Conservation (phyloP, 1,140 invertebrate genomes). For the Capitella teleta region DNA sequence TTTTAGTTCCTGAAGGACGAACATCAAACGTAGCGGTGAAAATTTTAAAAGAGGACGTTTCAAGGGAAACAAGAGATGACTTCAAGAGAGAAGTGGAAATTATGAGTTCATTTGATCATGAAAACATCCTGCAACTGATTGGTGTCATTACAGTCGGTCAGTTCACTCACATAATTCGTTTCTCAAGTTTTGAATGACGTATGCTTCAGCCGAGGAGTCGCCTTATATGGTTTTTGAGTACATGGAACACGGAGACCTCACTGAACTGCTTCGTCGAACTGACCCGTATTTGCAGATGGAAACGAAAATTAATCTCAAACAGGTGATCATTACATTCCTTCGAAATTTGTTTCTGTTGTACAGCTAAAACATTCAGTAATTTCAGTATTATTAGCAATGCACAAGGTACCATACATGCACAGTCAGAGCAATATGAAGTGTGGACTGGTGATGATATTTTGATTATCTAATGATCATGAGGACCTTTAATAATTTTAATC, state of each 20-base stretch:
- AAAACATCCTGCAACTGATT: conserved; percentile 72
- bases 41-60: conserved; percentile 68
- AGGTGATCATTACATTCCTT: too few species aligned
- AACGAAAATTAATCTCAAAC: conserved; percentile 10
- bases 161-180: conserved; percentile 2
- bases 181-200: neutral
- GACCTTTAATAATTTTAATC: too few species aligned
- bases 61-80: conserved; percentile 69
- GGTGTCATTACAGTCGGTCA: conserved; percentile 66
- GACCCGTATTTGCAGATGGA: conserved; percentile 16
- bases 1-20: conserved; percentile 14
- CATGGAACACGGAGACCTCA: conserved; percentile 79
- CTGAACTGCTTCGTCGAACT: conserved; percentile 64
- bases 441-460: too few species aligned
- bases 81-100: conserved; percentile 80
- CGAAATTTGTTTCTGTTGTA: too few species aligned
- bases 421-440: too few species aligned
- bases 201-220: conserved; percentile 43
- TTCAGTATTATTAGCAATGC: too few species aligned
- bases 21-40: conserved; percentile 65
- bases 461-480: too few species aligned
- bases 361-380: too few species aligned
- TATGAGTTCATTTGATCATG: conserved; percentile 76
- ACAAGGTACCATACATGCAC: too few species aligned
- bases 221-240: conserved; percentile 91